A percentile compares a stretch with the other conserved stretches of the same genome.
phyloP scores from a whole-genome alignment of 2,888 invertebrate species.

The Cosmia pyralina region DNA sequence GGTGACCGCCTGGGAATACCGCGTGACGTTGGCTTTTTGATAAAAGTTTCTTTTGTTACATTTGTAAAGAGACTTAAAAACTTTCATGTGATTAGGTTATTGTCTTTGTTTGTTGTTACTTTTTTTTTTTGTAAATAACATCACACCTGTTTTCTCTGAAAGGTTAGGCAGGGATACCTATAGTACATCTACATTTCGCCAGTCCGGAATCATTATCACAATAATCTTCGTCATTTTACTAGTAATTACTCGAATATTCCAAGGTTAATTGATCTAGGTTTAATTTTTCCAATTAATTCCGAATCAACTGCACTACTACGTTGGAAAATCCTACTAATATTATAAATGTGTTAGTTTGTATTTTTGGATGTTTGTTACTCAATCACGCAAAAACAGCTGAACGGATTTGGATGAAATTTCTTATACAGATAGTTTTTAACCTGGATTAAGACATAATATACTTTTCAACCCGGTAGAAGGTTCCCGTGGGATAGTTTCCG shows the following conservation, averaged over 20 bases:
- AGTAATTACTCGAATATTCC: not conserved
- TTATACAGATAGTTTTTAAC: too few relatives aligned
- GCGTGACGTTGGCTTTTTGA: slow-evolving; percentile 82
- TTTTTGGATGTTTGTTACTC: too few relatives aligned
- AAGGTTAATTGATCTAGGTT: not conserved
- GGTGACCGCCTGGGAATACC: slow-evolving; percentile 87
- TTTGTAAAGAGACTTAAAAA: too few relatives aligned
- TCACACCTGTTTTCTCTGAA: not conserved
- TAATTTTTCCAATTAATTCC: not conserved
- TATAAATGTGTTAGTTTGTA: too few relatives aligned
- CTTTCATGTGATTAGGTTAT: too few relatives aligned
- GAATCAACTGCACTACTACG: not conserved
- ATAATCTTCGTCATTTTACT: not conserved
- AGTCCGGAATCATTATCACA: not conserved
- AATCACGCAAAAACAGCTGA: too few relatives aligned
- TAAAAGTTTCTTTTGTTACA: not conserved
- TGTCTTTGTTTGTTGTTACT: too few relatives aligned
- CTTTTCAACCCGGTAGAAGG: too few relatives aligned
- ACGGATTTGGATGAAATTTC: too few relatives aligned
- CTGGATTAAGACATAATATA: too few relatives aligned
- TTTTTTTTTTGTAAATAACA: not conserved
- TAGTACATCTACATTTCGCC: too few relatives aligned
- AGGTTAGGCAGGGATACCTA: not conserved
- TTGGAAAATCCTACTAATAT: not conserved
- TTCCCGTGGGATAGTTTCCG: too few relatives aligned